phyloP scores from a whole-genome alignment of 2,888 invertebrate genomes.

The Synanthedon formicaeformis region DNA sequence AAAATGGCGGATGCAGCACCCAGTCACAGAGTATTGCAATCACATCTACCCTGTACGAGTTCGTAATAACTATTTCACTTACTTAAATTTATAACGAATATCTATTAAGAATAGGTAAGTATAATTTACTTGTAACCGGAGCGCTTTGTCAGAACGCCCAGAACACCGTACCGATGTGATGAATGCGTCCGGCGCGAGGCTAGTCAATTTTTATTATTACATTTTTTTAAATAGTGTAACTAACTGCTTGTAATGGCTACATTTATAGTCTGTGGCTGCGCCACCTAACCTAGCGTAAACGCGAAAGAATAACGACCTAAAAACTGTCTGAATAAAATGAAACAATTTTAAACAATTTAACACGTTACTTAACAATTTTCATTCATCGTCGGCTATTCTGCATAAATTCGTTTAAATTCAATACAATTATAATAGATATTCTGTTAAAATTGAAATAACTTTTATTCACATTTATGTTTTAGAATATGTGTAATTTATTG shows the following conservation, averaged over 20 bases:
- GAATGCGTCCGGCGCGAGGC: slow-evolving; percentile 28
- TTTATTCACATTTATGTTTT: slow-evolving; percentile 65
- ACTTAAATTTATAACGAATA: slow-evolving; percentile 52
- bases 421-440: slow-evolving; percentile 61
- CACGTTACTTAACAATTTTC: slow-evolving; percentile 40
- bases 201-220: slow-evolving; percentile 15
- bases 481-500: slow-evolving; percentile 63
- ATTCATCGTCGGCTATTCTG: slow-evolving; percentile 31
- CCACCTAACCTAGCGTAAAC: slow-evolving; percentile 66
- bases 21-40: slow-evolving; percentile 62
- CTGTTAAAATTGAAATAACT: slow-evolving; percentile 65
- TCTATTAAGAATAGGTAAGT: slow-evolving; percentile 43
- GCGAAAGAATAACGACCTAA: slow-evolving; percentile 60
- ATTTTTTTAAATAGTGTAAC: slow-evolving; percentile 18
- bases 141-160: slow-evolving; percentile 36
- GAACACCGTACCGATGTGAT: slow-evolving; percentile 26
- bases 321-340: slow-evolving; percentile 53
- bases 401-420: slow-evolving; percentile 63
- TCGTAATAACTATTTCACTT: slow-evolving; percentile 61
- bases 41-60: slow-evolving; percentile 69
- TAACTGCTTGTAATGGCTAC: slow-evolving; percentile 40
- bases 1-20: slow-evolving; percentile 35
- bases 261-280: slow-evolving; percentile 51
- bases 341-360: slow-evolving; percentile 56
- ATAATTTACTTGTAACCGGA: slow-evolving; percentile 27